phyloP scores from a whole-genome alignment of 2,113 vertebrate species.

The Petrocephalus microphthalmus region DNA sequence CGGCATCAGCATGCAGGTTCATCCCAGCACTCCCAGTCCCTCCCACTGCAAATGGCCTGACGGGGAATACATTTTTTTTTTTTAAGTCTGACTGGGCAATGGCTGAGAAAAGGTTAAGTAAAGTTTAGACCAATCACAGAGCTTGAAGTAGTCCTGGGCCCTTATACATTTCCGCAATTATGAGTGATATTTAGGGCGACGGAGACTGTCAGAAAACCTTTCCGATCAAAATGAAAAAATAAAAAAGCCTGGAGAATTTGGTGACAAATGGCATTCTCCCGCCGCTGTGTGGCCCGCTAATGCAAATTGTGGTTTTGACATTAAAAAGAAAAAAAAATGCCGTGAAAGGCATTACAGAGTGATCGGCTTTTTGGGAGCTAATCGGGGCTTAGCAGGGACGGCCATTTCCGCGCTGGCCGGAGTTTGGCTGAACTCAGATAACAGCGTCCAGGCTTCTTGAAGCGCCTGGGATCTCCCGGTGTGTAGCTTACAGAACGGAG shows the following conservation, averaged over 20 bases:
- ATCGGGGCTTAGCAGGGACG: constrained; percentile 13
- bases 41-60: constrained; percentile 44
- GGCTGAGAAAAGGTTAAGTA: constrained; percentile 59
- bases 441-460: constrained; percentile 5
- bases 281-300: constrained; percentile 41
- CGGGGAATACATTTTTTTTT: constrained; percentile 33
- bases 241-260: constrained; percentile 45
- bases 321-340: constrained; percentile 51
- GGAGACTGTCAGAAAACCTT: constrained; percentile 39
- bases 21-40: constrained; percentile 29
- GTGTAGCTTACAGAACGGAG: neutral
- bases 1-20: too few species aligned
- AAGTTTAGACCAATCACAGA: constrained; percentile 61
- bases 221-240: constrained; percentile 39
- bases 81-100: constrained; percentile 9
- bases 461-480: neutral
- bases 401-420: neutral
- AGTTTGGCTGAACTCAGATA: constrained; percentile 17
- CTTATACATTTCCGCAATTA: constrained; percentile 51
- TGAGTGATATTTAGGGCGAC: constrained; percentile 57
- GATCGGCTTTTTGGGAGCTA: constrained; percentile 29
- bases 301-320: constrained; percentile 62
- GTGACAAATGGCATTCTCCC: constrained; percentile 55
- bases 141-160: constrained; percentile 40
- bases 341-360: constrained; percentile 31